Evolutionary conservation across 2,888 invertebrate species (phyloP), one percentile per base, ranked within the genome.

Genomic region (Criorhina ranunculi): DNA sequence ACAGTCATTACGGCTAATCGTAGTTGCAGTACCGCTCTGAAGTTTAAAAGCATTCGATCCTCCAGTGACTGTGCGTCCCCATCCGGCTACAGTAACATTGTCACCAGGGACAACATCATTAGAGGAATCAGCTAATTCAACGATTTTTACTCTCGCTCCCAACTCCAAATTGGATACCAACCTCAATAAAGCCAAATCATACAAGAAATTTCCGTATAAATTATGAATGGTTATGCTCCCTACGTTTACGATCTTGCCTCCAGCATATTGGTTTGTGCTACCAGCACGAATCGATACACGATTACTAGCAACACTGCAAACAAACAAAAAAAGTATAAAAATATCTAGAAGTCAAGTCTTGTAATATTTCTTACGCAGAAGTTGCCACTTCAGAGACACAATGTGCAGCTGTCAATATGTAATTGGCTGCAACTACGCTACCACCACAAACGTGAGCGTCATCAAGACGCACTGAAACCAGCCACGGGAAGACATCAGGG

Each of bases 331-430:
- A 35, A 4, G 87, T 86, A n/a, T 0, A 2, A 35, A 7, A 55
- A 8, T 37, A 3, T 12, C 44, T 6, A 44, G 8, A 3, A 46
- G 33, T 31, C 17, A 31, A 11, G 17, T 37, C 6, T 6, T 35
- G 5, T 6, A 51, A 40, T 24, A 6, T 11, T 37, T 88, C 89
- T 89, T 87, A 90, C 90, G 76, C 8, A 9, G n/a, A 40, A 1
- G 35, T 29, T 51, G 57, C 51, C 6, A 64, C 0, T 15, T 86
- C 87, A 0, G 87, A 76, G 3, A 89, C 78, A 66, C 91, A 91
- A 59, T 91, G 91, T 4, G 91, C 91, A 0, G 91, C 90, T 2
- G 91, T 91, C 6, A 91, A 86, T 8, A 91, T 75, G 7, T 88
- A 81, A 0, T 73, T 85, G 0, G 0, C 7, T 0, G 87, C 86